Evolutionary conservation across 2,113 vertebrate species (phyloP).

Genomic region (Neogale vison): DNA sequence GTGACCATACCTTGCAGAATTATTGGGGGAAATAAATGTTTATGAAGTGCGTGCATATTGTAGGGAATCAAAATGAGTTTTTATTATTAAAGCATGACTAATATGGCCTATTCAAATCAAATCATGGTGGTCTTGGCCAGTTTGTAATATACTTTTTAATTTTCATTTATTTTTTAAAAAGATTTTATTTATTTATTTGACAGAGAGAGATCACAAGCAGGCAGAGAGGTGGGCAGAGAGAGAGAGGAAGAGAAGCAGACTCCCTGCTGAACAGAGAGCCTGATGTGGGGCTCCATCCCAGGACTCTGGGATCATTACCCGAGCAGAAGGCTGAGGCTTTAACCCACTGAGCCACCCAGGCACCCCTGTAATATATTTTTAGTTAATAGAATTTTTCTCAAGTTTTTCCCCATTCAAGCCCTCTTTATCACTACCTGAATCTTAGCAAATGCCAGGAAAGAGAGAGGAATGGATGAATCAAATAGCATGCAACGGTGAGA

Average conservation of each 20-base stretch:
- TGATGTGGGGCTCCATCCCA: too few relatives aligned
- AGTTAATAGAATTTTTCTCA: slow-evolving; percentile 2
- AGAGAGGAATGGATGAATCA: not conserved
- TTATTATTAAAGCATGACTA: not conserved
- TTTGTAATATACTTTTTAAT: not conserved
- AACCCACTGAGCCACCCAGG: too few relatives aligned
- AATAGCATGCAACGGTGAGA: not conserved
- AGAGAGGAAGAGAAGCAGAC: too few relatives aligned
- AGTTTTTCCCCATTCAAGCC: not conserved
- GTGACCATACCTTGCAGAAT: not conserved
- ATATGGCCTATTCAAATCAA: not conserved
- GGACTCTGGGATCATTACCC: too few relatives aligned
- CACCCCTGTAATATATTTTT: not conserved
- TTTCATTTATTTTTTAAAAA: too few relatives aligned
- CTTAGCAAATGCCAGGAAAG: not conserved
- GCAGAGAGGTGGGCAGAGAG: too few relatives aligned
- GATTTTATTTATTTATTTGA: too few relatives aligned
- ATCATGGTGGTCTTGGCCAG: not conserved
- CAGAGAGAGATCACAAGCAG: too few relatives aligned
- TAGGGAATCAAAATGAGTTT: not conserved
- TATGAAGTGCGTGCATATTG: not conserved
- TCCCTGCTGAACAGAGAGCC: too few relatives aligned
- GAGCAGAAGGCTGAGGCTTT: too few relatives aligned
- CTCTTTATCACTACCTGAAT: not conserved
- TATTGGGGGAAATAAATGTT: not conserved